Base-by-base conservation (phyloP, 2,113 vertebrate genomes). In the Rissa tridactyla region DNA sequence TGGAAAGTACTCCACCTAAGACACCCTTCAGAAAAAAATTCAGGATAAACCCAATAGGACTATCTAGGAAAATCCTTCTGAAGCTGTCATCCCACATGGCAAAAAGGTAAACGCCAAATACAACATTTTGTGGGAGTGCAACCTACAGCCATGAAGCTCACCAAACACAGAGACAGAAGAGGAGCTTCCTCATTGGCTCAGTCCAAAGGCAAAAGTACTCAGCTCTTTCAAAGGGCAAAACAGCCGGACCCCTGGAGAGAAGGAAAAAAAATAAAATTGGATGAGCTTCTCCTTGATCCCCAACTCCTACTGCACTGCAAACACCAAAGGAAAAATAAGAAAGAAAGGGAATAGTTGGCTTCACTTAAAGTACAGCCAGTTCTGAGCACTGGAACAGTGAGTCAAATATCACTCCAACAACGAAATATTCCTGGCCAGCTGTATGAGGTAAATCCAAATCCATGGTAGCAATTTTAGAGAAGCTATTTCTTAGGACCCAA, bases 231-330 rank as follows among this genome's bases (percentile, higher is more conserved):
- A 62, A 81, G n/a, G 38, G 8, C 13, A 76, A 34, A 77, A 42
- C 12, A 58, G 6, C 3, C 40, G 68, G 22, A 77, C 1, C 2
- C 13, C 5, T 29, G 49, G 13, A 55, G 18, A 72, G 16, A 58
- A 49, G 1, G 0, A 30, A 32, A 5, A 22, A 66, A 51, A 55
- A 20, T 15, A 12, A 10, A 1, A 3, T 14, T 47, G 17, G 11
- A 64, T 64, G 32, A 2, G 0, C 11, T n/a, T 93, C 5, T 30
- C 18, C 61, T 80, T 77, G 47, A 76, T 91, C 38, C 38, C n/a
- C 29, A 83, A 13, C 18, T 78, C 22, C 20, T 40, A 55, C 22
- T 75, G 34, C 17, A 52, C 10, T 76, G 32, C 5, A 64, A 80
- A 57, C 26, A 36, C n/a, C 49, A 40, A 72, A 70, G 15, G 14